Conservation (phyloP, 2,888 invertebrate species). For the Tetheella fluctuosa region DNA sequence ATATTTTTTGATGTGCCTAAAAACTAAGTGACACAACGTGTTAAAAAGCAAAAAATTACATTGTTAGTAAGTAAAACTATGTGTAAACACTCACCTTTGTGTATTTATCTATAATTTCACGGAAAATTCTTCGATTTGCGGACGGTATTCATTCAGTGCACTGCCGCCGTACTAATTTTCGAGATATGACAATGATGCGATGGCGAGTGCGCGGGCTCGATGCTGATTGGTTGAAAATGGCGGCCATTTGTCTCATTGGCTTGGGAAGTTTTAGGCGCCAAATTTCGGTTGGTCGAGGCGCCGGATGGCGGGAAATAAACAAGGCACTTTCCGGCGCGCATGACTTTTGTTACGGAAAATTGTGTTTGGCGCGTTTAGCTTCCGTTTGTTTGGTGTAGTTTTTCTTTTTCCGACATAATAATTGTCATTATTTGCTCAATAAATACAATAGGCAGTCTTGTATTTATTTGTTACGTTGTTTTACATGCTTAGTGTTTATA, state of each 20-base stretch:
- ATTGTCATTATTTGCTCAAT: neutral
- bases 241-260: conserved; percentile 75
- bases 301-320: conserved; percentile 81
- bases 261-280: conserved; percentile 73
- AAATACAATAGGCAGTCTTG: neutral
- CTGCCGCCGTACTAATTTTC: conserved; percentile 81
- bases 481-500: too few relatives aligned
- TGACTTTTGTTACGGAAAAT: conserved; percentile 76
- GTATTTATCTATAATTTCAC: conserved; percentile 65
- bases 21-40: conserved; percentile 37
- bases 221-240: conserved; percentile 78
- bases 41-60: conserved; percentile 33
- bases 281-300: conserved; percentile 82
- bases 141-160: conserved; percentile 83
- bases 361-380: conserved; percentile 70
- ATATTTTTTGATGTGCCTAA: conserved; percentile 39
- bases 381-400: conserved; percentile 45
- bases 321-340: conserved; percentile 75
- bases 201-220: conserved; percentile 81
- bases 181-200: conserved; percentile 82
- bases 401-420: conserved; percentile 4
- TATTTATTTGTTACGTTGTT: neutral
- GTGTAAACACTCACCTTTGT: conserved; percentile 60
- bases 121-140: conserved; percentile 79
- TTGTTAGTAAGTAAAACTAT: conserved; percentile 26